These are phyloP conservation scores for Oscheius sp. DNA, from an alignment of 2,888 invertebrate species.

Conservation along the genomic window DNA sequence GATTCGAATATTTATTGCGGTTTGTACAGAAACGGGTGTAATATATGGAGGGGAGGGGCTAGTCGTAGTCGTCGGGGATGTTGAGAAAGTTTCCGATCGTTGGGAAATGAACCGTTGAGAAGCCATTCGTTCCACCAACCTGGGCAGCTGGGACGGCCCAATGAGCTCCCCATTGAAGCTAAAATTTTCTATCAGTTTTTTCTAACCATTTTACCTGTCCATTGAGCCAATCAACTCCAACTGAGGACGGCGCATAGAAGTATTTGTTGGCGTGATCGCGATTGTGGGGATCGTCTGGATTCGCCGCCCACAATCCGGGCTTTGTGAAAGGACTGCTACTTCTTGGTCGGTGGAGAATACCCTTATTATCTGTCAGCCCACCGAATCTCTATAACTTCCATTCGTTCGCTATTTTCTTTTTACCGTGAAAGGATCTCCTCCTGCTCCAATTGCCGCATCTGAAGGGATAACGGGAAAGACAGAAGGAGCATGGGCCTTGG, in stretches of 20 bases:
- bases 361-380: slow-evolving; percentile 48
- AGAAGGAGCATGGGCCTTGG: not conserved
- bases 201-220: slow-evolving; percentile 47
- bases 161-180: slow-evolving; percentile 56
- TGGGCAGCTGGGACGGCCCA: slow-evolving; percentile 66
- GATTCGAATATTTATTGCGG: slow-evolving; percentile 26
- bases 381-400: slow-evolving; percentile 43
- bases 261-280: slow-evolving; percentile 64
- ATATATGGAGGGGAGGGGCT: slow-evolving; percentile 2
- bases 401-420: not conserved
- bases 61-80: slow-evolving; percentile 67
- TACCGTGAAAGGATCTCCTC: slow-evolving; percentile 21
- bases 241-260: slow-evolving; percentile 58
- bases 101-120: slow-evolving; percentile 61
- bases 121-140: slow-evolving; percentile 61
- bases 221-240: slow-evolving; percentile 62
- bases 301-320: slow-evolving; percentile 62
- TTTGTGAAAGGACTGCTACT: slow-evolving; percentile 57
- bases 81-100: slow-evolving; percentile 63
- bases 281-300: slow-evolving; percentile 65
- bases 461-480: slow-evolving; percentile 54
- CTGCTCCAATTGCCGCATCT: slow-evolving; percentile 39
- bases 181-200: slow-evolving; percentile 9
- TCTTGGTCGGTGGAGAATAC: slow-evolving; percentile 48
- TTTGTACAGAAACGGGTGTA: slow-evolving; percentile 27